Base-by-base conservation (phyloP, 2,888 invertebrate genomes). In the Trachelus stipa region DNA sequence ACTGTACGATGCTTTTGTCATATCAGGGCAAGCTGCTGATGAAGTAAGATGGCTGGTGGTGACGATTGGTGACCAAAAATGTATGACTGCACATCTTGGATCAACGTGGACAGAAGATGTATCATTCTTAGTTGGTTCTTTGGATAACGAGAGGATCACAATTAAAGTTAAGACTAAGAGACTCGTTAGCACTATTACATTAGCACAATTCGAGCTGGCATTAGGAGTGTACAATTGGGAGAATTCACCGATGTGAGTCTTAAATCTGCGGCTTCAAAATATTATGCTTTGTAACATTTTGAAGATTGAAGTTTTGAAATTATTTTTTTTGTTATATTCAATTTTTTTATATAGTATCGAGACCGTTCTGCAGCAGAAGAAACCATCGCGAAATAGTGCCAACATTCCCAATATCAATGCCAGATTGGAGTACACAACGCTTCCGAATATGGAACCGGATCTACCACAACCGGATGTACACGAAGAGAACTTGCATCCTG, bases 81-180 rank as follows among this genome's bases (percentile, higher is more conserved):
- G 92, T 30, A 90, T 92, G 76, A 92, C 92, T 31, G 82, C 90
- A 3, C 91, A 91, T 75, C 87, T 92, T 23, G 88, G 87, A 68
- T 84, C 90, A 3, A 87, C 89, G 6, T 93, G 93, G 93, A 90
- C 91, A 79, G 92, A 93, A 81, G 91, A 92, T 77, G 91, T 92
- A 73, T 93, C 93, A 34, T 93, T 93, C 85, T 89, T 93, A 76
- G 91, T 93, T 31, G 90, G 92, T 79, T 87, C 91, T 56, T 86
- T 93, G 79, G 90, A 91, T 35, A 91, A 89, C 77, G 92, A 93
- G 79, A 91, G 91, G 86, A 85, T 93, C 68, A 85, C 86, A 73
- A 88, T 93, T 73, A 93, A 93, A 84, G 86, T 92, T 80, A 93
- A 93, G 84, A 92, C 92, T 78, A 93, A 92, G 83, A 87, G 92